Conservation (phyloP, 2,888 invertebrate species). For the Neria commutata region DNA sequence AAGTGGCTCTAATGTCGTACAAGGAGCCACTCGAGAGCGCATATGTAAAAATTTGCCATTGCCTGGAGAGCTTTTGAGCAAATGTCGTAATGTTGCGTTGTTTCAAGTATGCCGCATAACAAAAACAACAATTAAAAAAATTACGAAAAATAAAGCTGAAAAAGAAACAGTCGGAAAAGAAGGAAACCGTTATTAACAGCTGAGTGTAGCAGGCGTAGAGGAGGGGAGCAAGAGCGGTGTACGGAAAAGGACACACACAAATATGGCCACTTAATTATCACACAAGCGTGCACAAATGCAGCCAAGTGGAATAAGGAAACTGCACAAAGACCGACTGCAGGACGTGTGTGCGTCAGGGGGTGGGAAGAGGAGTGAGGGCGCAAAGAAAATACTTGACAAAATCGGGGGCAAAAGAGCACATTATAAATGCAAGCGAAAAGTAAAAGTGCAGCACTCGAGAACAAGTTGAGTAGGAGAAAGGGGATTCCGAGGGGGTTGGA, state of each 20-base stretch:
- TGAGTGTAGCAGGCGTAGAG: not conserved
- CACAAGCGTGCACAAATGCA: slow-evolving; percentile 34
- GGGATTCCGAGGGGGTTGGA: not conserved
- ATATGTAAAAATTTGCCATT: no score
- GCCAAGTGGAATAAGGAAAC: slow-evolving; percentile 26
- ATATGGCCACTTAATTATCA: slow-evolving; percentile 44
- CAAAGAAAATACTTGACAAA: slow-evolving; percentile 6
- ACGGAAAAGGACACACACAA: no score
- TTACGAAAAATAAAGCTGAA: not conserved
- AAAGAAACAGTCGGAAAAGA: slow-evolving; percentile 21
- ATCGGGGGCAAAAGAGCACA: slow-evolving; percentile 1
- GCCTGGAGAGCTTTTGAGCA: no score
- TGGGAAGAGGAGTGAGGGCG: not conserved
- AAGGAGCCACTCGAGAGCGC: no score
- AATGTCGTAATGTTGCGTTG: no score
- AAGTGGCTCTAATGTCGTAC: no score
- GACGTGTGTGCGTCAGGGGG: no score
- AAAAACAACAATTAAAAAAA: slow-evolving; percentile 12
- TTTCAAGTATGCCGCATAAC: no score
- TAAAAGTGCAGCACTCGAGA: slow-evolving; percentile 21
- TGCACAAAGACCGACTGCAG: slow-evolving; percentile 10
- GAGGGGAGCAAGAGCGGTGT: no score
- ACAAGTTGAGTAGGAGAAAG: not conserved
- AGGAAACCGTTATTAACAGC: not conserved
- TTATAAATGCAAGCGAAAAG: slow-evolving; percentile 14